Base-by-base conservation (phyloP, 2,797 vertebrate genomes). In the Tarsius wallacei region DNA sequence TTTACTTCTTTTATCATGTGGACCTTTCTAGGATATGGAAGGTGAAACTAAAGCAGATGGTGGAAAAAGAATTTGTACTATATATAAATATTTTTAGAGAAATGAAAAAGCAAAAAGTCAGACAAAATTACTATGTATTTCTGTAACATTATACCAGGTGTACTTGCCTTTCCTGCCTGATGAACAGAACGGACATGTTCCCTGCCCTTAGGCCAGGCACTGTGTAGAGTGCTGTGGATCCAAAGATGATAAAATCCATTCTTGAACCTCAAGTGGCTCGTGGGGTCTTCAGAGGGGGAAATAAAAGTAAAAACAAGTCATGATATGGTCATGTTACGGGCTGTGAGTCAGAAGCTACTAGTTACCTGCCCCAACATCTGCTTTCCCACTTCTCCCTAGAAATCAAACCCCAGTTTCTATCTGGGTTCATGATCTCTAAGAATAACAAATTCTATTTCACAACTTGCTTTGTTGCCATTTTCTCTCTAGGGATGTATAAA, bases 331-430 rank as follows among this genome's bases (percentile, higher is more conserved):
- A 68, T 10, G 7, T 16, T 82, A 10, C 33, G 21, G 59, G 14
- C 9, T 76, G 26, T 66, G 55, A 76, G 28, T 77, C 57, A 91
- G 78, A 88, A 90, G 31, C n/a, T 53, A 49, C 47, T 63, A 47
- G 61, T 61, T 93, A 59, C 71, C 33, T 63, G 63, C 24, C 22
- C 28, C n/a, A 49, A 42, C 12, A 78, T 84, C 26, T 89, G 28
- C 14, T 97, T 89, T 87, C n/a, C 26, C 17, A 22, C 64, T 71
- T 92, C 49, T 64, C 31, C 59, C 73, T 55, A 94, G 42, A 90
- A 87, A 91, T 55, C 3, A 3, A 87, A 85, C 83, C 15, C 11
- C 5, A 14, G 19, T 47, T 91, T 95, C 21, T 59, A 49, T 70
- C 17, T 31, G 33, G 11, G 17, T 36, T 19, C 26, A n/a, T 76